These are phyloP conservation scores for Drosophila meridionalis DNA, from an alignment of 2,888 invertebrate species.

Conservation along the genomic window DNA sequence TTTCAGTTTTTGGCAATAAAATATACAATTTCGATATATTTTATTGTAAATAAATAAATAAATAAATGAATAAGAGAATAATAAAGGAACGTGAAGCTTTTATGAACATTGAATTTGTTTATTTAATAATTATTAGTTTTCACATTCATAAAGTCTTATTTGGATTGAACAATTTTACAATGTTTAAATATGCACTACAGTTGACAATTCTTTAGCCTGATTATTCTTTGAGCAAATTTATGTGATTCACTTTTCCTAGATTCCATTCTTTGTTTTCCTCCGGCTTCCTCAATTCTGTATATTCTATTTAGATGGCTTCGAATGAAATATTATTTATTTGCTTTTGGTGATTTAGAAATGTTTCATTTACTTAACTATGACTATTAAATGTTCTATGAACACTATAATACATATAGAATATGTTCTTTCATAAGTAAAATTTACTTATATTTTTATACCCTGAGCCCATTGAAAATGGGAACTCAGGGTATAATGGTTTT, in stretches of 20 bases:
- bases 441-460: too few species aligned
- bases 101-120: too few species aligned
- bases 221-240: background rate
- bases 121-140: too few species aligned
- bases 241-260: rapidly evolving
- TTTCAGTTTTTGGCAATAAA: background rate
- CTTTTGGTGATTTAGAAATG: background rate
- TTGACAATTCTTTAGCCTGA: background rate
- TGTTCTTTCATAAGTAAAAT: too few species aligned
- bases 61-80: background rate
- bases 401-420: too few species aligned
- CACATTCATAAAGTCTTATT: background rate
- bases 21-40: background rate
- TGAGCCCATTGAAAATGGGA: too few species aligned
- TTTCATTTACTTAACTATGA: background rate
- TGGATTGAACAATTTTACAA: background rate
- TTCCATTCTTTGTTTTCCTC: background rate
- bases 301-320: background rate
- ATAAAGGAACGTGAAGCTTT: too few species aligned
- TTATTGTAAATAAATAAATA: background rate
- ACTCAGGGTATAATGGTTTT: too few species aligned
- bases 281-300: too few species aligned
- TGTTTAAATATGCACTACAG: background rate
- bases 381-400: too few species aligned
- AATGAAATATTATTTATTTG: background rate